phyloP scores from a whole-genome alignment of 23 tunicate genomes.

The Pegea sp. region DNA sequence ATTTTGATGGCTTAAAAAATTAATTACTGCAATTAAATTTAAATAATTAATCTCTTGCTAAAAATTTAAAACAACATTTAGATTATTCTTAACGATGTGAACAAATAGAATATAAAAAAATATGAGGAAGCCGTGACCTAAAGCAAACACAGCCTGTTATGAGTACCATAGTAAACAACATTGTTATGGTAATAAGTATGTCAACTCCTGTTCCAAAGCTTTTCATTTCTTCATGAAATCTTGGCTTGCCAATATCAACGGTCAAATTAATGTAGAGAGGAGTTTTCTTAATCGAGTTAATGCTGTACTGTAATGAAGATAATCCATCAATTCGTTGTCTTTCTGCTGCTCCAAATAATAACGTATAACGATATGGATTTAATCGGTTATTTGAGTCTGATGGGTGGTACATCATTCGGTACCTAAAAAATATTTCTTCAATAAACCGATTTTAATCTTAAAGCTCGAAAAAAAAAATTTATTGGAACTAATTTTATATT shows the following conservation, averaged over 20 bases:
- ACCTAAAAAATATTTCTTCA: constrained; percentile 16
- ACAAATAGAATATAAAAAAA: constrained; percentile 29
- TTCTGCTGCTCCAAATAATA: constrained; percentile 50
- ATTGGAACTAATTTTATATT: too few relatives aligned
- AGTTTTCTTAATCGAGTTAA: constrained; percentile 3
- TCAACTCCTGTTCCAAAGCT: constrained; percentile 48
- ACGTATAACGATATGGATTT: constrained; percentile 52
- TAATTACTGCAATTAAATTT: too few relatives aligned
- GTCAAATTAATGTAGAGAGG: constrained; percentile 53
- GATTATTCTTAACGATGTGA: too few relatives aligned
- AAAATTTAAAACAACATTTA: too few relatives aligned
- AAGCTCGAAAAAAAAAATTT: too few relatives aligned
- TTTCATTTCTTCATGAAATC: constrained; percentile 7
- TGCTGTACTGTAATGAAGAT: constrained; percentile 16
- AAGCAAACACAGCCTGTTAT: constrained; percentile 48
- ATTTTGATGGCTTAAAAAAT: too few relatives aligned
- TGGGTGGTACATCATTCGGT: constrained; percentile 67
- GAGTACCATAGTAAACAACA: constrained; percentile 18
- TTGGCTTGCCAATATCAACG: constrained; percentile 48
- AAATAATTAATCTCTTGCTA: too few relatives aligned
- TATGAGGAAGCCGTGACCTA: constrained; percentile 28
- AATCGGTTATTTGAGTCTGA: constrained; percentile 46
- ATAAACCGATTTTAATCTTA: too few relatives aligned
- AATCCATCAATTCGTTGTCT: constrained; percentile 45
- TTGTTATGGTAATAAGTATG: constrained; percentile 26